Evolutionary conservation across 2,113 vertebrate species (phyloP), one percentile per base, ranked within the genome.

Genomic region (Pseudopodoces humilis): DNA sequence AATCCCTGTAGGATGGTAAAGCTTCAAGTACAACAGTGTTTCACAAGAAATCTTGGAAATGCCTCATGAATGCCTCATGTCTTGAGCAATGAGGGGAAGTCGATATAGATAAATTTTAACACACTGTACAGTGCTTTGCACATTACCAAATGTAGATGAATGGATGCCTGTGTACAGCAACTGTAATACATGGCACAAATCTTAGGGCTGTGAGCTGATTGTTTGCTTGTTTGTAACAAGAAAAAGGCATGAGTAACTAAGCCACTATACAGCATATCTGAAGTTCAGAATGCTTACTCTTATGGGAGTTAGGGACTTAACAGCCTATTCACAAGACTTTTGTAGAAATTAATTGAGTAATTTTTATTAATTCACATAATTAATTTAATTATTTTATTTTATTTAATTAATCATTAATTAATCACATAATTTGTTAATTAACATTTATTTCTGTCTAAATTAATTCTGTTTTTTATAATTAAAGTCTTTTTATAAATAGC

Each of bases 1-100:
- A 94, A 74, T 94, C 46, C 81, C 49, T 72, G 27, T 53, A 81
- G 59, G 22, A 69, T 41, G 20, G 21, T 71, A 91, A 84, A 90
- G 8, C 60, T 91, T 28, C 52, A 74, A 90, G 71, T 81, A 56
- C 53, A 85, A 71, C 21, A 53, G 19, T 37, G 25, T 86, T 83
- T 89, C 59, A 85, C 60, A 76, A 56, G 71, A 86, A 85, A 77
- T 77, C 71, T 87, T 88, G 84, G 56, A 74, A 91, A 81, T 90
- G 35, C 39, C 39, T 39, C 39, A 71, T 63, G 67, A 81, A 88
- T 0, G 22, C 64, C 19, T 95, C 75, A 53, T 70, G 19, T 24
- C 71, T 94, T 90, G 65, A 88, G 27, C 77, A 93, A 88, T 83
- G 76, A 91, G 56, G 25, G 24, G 46, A 86, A 90, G 56, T 90